phyloP scores from a whole-genome alignment of 2,113 vertebrate genomes.

The Syngnathus scovelli region DNA sequence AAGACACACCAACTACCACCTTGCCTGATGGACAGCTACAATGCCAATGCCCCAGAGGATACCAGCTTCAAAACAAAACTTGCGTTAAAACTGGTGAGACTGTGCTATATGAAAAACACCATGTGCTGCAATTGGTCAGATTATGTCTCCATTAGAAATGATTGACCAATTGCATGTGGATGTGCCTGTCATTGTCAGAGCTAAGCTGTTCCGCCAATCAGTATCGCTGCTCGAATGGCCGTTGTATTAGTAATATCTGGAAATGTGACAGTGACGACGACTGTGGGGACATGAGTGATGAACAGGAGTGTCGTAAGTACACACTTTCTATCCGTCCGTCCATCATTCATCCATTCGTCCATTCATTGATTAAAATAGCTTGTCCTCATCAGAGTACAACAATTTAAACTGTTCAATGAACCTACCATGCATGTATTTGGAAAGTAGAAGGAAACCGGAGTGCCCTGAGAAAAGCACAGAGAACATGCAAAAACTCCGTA shows the following conservation, averaged over 20 bases:
- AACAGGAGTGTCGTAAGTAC: conserved; percentile 89
- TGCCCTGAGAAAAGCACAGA: no score
- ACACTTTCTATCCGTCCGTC: no score
- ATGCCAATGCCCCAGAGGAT: conserved; percentile 86
- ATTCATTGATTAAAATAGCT: no score
- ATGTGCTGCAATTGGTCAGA: neutral
- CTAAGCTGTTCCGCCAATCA: conserved; percentile 88
- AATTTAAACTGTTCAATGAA: no score
- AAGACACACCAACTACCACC: conserved; percentile 70
- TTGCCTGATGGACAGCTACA: conserved; percentile 76
- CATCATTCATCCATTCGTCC: no score
- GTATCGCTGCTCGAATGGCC: conserved; percentile 90
- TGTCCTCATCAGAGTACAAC: no score
- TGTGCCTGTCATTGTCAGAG: conserved; percentile 41
- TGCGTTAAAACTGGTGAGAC: conserved; percentile 82
- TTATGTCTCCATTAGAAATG: neutral
- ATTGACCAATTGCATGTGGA: neutral
- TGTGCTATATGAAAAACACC: neutral
- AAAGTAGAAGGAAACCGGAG: no score
- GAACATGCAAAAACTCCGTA: no score
- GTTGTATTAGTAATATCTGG: conserved; percentile 98
- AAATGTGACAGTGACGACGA: conserved; percentile 96
- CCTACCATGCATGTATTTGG: no score
- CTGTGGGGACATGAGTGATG: conserved; percentile 97
- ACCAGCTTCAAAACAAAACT: conserved; percentile 75